phyloP scores from a whole-genome alignment of 1,140 invertebrate species.

The Telenomus remus region DNA sequence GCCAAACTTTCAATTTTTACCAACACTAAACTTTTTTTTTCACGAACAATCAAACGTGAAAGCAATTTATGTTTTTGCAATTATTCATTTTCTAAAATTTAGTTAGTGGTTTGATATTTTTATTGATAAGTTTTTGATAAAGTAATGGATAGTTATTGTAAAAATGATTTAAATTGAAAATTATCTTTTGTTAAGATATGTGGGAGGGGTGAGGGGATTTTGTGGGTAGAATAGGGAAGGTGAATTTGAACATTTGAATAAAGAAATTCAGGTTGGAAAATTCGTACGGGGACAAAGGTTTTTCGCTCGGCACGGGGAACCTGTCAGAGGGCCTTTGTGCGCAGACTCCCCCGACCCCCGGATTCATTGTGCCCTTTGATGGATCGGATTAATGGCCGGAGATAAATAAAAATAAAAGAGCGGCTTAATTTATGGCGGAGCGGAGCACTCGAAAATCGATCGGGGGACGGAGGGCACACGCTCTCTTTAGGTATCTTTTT shows the following conservation, averaged over 20 bases:
- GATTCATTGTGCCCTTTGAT: conserved; percentile 48
- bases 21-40: too few relatives aligned
- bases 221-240: not conserved
- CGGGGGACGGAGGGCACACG: conserved; percentile 12
- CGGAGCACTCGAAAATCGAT: conserved; percentile 33
- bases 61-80: too few relatives aligned
- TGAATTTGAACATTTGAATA: conserved; percentile 14
- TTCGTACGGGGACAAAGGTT: conserved; percentile 26
- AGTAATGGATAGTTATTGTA: too few relatives aligned
- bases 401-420: conserved; percentile 53
- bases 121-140: too few relatives aligned
- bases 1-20: too few relatives aligned
- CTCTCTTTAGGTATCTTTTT: not conserved
- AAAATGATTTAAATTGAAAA: not conserved
- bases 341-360: conserved; percentile 39
- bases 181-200: not conserved
- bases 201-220: too few relatives aligned
- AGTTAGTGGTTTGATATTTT: too few relatives aligned
- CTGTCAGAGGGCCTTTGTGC: conserved; percentile 48
- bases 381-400: conserved; percentile 47
- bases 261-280: conserved; percentile 17
- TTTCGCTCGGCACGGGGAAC: conserved; percentile 42
- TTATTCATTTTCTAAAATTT: too few relatives aligned
- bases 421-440: conserved; percentile 44
- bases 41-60: too few relatives aligned